phyloP scores from a whole-genome alignment of 2,888 invertebrate genomes.

The Epistrophe eligans region DNA sequence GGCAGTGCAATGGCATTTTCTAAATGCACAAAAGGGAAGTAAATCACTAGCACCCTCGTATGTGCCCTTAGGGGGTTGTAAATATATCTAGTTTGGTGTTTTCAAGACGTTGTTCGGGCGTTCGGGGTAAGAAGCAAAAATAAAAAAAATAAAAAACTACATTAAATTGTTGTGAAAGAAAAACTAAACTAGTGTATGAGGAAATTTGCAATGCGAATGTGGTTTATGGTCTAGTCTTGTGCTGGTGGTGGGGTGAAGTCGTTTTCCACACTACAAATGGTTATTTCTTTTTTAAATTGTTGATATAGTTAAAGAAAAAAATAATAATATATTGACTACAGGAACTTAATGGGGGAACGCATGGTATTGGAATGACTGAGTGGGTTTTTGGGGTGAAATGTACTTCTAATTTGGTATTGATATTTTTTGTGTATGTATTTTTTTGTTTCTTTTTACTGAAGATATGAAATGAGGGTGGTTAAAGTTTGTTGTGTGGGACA shows the following conservation, averaged over 20 bases:
- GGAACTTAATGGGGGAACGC: constrained; percentile 16
- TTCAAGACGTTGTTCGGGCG: constrained; percentile 17
- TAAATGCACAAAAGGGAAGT: constrained; percentile 64
- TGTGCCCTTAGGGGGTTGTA: constrained; percentile 55
- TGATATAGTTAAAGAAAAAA: constrained; percentile 15
- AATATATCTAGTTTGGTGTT: constrained; percentile 24
- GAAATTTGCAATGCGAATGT: constrained; percentile 59
- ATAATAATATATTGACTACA: constrained; percentile 19
- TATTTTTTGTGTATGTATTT: constrained; percentile 6
- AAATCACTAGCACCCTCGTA: constrained; percentile 59
- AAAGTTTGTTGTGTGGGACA: background rate
- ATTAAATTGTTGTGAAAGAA: constrained; percentile 25
- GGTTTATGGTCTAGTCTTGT: constrained; percentile 49
- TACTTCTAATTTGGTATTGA: constrained; percentile 31
- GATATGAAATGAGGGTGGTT: constrained; percentile 13
- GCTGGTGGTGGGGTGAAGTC: constrained; percentile 16
- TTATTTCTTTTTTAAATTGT: constrained; percentile 32
- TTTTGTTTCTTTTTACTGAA: background rate
- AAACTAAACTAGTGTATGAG: constrained; percentile 6
- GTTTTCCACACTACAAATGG: constrained; percentile 12
- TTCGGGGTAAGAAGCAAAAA: background rate
- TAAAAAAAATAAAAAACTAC: constrained; percentile 8
- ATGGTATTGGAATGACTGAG: constrained; percentile 21
- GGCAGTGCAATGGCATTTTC: constrained; percentile 70
- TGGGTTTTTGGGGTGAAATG: constrained; percentile 24